These are phyloP conservation scores for Cynocephalus volans DNA, from an alignment of 2,113 vertebrate species.

Conservation along the genomic window DNA sequence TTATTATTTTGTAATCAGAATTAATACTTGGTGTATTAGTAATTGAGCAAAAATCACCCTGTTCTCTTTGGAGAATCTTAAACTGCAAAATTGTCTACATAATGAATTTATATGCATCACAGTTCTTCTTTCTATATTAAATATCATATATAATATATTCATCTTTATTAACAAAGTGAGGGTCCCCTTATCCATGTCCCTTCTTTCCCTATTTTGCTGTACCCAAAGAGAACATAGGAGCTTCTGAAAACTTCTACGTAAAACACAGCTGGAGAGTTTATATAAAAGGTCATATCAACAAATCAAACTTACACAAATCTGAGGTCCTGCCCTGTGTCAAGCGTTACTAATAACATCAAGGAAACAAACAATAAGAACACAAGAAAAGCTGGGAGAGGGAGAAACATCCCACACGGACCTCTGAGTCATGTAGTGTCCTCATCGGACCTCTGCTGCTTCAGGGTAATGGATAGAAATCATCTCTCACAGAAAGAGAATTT, in stretches of 20 bases:
- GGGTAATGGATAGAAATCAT: neutral
- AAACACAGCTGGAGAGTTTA: neutral
- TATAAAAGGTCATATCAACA: neutral
- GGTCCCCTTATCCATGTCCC: fast-evolving
- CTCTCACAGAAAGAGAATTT: neutral
- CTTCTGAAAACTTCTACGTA: neutral
- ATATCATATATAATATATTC: neutral
- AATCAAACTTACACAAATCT: neutral
- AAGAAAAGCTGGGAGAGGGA: neutral
- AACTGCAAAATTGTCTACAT: neutral
- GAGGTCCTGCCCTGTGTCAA: neutral
- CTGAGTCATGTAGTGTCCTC: neutral
- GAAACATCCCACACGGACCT: fast-evolving
- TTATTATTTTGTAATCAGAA: neutral
- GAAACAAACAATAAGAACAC: neutral
- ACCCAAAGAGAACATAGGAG: neutral
- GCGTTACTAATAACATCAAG: neutral
- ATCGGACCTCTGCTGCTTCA: neutral
- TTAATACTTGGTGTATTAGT: neutral
- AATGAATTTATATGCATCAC: neutral
- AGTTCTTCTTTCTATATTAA: neutral
- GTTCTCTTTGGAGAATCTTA: neutral
- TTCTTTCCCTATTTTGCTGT: neutral
- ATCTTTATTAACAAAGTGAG: neutral
- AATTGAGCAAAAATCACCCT: neutral